Conservation (phyloP, 2,888 invertebrate genomes). For the Chymomyza caudatula region DNA sequence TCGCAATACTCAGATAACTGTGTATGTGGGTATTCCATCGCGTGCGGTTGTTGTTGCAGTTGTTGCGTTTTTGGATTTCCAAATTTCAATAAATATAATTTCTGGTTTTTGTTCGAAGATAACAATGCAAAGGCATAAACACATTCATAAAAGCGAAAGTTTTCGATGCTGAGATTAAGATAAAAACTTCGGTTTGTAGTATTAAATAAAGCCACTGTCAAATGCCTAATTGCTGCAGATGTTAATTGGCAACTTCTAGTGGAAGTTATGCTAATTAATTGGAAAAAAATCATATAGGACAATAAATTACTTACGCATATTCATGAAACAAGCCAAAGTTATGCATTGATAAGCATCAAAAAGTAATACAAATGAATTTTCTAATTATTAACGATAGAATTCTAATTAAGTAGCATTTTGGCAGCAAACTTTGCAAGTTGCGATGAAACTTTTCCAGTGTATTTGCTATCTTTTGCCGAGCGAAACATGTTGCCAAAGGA, state of each 20-base stretch:
- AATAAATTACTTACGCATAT: background rate
- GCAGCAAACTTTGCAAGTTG: conserved; percentile 30
- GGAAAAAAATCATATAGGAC: background rate
- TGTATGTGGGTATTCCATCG: background rate
- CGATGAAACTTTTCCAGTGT: conserved; percentile 10
- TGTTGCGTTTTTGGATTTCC: conserved; percentile 22
- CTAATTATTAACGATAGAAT: conserved; percentile 70
- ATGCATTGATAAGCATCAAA: conserved; percentile 45
- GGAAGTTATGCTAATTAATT: background rate
- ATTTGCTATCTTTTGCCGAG: background rate
- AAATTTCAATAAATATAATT: conserved; percentile 33
- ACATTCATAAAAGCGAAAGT: conserved; percentile 45
- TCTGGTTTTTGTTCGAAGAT: conserved; percentile 1
- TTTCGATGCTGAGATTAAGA: conserved; percentile 6
- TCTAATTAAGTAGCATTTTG: conserved; percentile 59
- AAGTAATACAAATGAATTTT: conserved; percentile 40
- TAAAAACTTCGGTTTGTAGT: background rate
- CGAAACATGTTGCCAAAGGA: background rate
- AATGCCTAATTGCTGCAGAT: background rate
- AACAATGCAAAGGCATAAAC: conserved; percentile 15
- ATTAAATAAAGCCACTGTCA: background rate
- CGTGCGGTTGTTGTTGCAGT: conserved; percentile 17
- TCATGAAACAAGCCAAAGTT: conserved; percentile 52
- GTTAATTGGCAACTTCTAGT: background rate
- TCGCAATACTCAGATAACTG: conserved; percentile 17